These are phyloP conservation scores for Agrochola lota DNA, from an alignment of 2,888 invertebrate species.

Conservation along the genomic window DNA sequence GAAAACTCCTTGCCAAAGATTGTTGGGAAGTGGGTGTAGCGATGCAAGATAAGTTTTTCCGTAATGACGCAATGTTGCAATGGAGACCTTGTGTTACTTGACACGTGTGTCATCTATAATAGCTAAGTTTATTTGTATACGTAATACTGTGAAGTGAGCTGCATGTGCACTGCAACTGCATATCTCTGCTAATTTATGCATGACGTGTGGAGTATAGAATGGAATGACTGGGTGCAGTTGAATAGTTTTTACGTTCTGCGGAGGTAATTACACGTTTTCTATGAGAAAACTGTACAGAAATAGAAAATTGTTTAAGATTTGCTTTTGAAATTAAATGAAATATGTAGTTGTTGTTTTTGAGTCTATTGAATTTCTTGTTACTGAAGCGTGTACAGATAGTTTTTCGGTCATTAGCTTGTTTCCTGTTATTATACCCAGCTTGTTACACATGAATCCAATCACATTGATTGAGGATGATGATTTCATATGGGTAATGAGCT, in stretches of 20 bases:
- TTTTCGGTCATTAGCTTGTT: constrained; percentile 2
- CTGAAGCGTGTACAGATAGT: background rate
- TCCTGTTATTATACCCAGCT: background rate
- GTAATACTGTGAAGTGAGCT: constrained; percentile 61
- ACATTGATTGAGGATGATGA: background rate
- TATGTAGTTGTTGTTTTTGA: background rate
- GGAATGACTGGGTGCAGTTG: constrained; percentile 32
- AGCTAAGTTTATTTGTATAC: constrained; percentile 65
- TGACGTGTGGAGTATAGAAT: constrained; percentile 42
- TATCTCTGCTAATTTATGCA: constrained; percentile 46
- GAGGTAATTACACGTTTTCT: constrained; percentile 20
- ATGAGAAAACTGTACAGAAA: constrained; percentile 4
- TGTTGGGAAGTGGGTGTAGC: constrained; percentile 51
- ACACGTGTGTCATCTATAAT: constrained; percentile 71
- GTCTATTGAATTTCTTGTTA: constrained; percentile 14
- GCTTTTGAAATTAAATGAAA: background rate
- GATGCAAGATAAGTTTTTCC: constrained; percentile 67
- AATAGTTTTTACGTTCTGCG: constrained; percentile 12
- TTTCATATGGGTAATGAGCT: background rate
- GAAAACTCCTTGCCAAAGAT: constrained; percentile 27
- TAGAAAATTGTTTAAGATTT: background rate
- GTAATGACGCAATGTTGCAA: constrained; percentile 67
- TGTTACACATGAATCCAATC: constrained; percentile 3
- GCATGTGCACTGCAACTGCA: constrained; percentile 43
- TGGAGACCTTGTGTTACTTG: constrained; percentile 68